A percentile compares a stretch with the other conserved stretches of the same genome.
These are phyloP conservation scores for Pongo abelii DNA, from an alignment of 2,113 vertebrate species.

Conservation along the genomic window DNA sequence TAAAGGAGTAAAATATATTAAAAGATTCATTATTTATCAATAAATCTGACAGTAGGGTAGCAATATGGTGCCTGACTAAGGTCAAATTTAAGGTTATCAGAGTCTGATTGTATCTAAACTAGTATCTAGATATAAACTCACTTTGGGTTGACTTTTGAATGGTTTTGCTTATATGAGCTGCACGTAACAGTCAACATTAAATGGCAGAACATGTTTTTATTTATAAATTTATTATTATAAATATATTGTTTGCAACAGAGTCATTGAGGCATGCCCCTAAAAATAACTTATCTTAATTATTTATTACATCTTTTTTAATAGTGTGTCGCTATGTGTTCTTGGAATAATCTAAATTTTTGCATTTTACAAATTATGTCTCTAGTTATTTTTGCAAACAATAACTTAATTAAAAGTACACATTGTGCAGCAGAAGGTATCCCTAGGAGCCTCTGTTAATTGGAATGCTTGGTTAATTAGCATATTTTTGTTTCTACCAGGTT, in stretches of 20 bases:
- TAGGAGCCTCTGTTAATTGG: background rate
- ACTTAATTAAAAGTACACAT: conserved; percentile 40
- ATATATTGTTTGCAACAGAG: background rate
- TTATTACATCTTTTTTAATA: conserved; percentile 1
- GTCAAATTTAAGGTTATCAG: background rate
- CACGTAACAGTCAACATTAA: background rate
- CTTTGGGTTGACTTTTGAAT: background rate
- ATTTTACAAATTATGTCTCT: conserved; percentile 31
- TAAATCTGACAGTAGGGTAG: background rate
- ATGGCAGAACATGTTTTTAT: background rate
- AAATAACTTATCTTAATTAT: background rate
- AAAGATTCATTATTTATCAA: background rate
- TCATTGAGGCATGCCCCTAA: background rate
- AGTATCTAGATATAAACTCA: background rate
- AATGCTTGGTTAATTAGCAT: conserved; percentile 61
- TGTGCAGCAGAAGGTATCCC: background rate
- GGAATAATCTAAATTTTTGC: background rate
- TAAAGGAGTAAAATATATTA: background rate
- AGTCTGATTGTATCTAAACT: background rate
- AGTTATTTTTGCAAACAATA: conserved; percentile 44
- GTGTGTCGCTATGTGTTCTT: background rate
- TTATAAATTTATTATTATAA: conserved; percentile 40
- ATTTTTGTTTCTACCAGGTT: conserved; percentile 26
- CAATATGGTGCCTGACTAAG: background rate
- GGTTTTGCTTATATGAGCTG: background rate